Percentiles rank a stretch among this genome's conserved stretches.
Evolutionary conservation across 2,113 vertebrate genomes (phyloP).

Genomic region (Anhinga rufa): DNA sequence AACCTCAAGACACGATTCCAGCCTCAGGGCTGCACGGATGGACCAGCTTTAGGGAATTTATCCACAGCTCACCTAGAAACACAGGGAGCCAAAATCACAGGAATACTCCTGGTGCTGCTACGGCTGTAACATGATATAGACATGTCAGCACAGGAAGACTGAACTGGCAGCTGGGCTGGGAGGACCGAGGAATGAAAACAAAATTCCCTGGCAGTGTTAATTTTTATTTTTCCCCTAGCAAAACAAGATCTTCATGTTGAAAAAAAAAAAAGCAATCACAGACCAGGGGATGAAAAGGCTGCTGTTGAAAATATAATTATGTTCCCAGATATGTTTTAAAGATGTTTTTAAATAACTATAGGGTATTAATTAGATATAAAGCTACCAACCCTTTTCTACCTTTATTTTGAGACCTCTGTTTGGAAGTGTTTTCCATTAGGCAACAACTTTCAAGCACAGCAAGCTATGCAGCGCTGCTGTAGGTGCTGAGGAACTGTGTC

Average conservation of each 20-base stretch:
- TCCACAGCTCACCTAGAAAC: not conserved
- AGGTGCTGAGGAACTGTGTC: fast-evolving
- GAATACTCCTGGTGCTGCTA: not conserved
- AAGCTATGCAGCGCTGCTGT: not conserved
- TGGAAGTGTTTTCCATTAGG: not conserved
- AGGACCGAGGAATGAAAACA: not conserved
- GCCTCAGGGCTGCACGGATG: not conserved
- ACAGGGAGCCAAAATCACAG: not conserved
- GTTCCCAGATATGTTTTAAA: not conserved
- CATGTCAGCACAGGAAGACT: not conserved
- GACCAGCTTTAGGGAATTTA: not conserved
- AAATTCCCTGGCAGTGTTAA: not conserved
- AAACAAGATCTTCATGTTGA: not conserved
- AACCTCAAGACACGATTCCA: not conserved
- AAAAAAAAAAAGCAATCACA: not conserved
- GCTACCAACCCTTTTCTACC: not conserved
- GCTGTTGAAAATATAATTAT: not conserved
- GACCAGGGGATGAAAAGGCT: not conserved
- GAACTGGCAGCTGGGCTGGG: not conserved
- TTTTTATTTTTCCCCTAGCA: not conserved
- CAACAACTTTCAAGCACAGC: not conserved
- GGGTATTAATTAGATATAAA: not conserved
- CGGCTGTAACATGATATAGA: not conserved
- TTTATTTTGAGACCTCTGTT: not conserved
- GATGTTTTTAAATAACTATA: not conserved